phyloP scores from a whole-genome alignment of 1,140 invertebrate species.

The Ceratosolen fusciceps region DNA sequence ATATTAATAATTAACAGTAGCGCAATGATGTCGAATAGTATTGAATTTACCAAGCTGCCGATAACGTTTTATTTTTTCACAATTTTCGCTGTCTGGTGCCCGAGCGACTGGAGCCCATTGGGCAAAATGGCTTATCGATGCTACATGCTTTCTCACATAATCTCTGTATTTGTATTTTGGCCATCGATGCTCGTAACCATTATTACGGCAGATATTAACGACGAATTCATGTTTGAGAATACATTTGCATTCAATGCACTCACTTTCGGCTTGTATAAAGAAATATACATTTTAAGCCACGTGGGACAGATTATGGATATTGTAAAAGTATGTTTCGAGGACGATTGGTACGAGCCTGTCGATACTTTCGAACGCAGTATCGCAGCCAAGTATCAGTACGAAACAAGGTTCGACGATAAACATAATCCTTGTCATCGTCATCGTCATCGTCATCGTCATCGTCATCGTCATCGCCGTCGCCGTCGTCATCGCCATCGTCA shows the following conservation, averaged over 20 bases:
- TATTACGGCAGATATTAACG: background rate
- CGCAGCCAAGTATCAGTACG: slow-evolving; percentile 14
- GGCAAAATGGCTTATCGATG: slow-evolving; percentile 7
- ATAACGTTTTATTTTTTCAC: slow-evolving; percentile 35
- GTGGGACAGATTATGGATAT: background rate
- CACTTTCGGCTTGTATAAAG: slow-evolving; percentile 16
- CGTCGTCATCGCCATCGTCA: too few species aligned
- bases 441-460: too few species aligned
- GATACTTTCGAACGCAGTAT: slow-evolving; percentile 13
- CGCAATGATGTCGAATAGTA: slow-evolving; percentile 16
- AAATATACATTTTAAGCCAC: slow-evolving; percentile 24
- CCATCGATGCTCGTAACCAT: slow-evolving; percentile 12
- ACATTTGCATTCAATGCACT: slow-evolving; percentile 25
- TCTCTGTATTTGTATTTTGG: slow-evolving; percentile 28
- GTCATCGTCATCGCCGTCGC: too few species aligned
- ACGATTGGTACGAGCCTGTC: slow-evolving; percentile 28
- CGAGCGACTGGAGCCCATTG: background rate
- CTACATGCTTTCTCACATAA: background rate
- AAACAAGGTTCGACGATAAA: slow-evolving; percentile 30
- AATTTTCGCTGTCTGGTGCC: slow-evolving; percentile 36
- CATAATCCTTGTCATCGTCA: background rate
- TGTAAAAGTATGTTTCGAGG: slow-evolving; percentile 9
- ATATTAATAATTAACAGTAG: slow-evolving; percentile 4
- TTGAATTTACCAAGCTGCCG: slow-evolving; percentile 24
- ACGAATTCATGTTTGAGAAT: slow-evolving; percentile 25